Percentiles rank a stretch among this genome's conserved stretches.
These are phyloP conservation scores for Allobates femoralis DNA, from an alignment of 2,797 vertebrate genomes.

Conservation along the genomic window DNA sequence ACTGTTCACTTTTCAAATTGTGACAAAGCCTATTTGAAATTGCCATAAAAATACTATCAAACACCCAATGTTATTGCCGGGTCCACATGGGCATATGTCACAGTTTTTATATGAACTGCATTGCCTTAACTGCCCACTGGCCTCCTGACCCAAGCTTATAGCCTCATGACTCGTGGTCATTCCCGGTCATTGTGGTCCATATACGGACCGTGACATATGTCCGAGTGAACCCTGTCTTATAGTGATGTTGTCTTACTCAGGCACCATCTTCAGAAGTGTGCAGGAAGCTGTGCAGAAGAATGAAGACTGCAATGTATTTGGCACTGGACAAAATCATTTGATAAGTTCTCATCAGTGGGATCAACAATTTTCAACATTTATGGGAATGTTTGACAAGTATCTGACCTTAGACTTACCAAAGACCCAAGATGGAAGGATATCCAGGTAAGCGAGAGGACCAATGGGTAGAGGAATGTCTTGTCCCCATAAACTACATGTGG, in stretches of 20 bases:
- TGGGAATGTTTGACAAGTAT: constrained; percentile 68
- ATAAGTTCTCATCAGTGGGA: constrained; percentile 76
- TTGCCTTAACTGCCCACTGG: too few species aligned
- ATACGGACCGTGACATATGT: too few species aligned
- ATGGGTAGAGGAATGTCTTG: neutral
- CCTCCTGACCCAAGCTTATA: too few species aligned
- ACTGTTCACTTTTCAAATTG: too few species aligned
- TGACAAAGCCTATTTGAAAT: too few species aligned
- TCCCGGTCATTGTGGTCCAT: too few species aligned
- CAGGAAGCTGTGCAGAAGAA: constrained; percentile 74
- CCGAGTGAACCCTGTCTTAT: too few species aligned
- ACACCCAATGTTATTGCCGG: too few species aligned
- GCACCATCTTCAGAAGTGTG: constrained; percentile 70
- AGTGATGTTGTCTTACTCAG: constrained; percentile 65
- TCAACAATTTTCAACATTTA: constrained; percentile 71
- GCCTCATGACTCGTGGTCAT: too few species aligned
- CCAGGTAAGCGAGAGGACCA: constrained; percentile 68
- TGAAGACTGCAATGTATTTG: constrained; percentile 71
- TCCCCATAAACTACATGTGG: neutral
- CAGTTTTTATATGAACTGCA: too few species aligned
- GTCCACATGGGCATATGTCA: too few species aligned
- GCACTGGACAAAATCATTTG: constrained; percentile 76
- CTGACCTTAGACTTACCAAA: constrained; percentile 60
- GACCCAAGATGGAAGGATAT: constrained; percentile 66
- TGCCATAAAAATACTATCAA: too few species aligned